Base-by-base conservation (phyloP, 2,888 invertebrate genomes). In the Acronicta leporina region DNA sequence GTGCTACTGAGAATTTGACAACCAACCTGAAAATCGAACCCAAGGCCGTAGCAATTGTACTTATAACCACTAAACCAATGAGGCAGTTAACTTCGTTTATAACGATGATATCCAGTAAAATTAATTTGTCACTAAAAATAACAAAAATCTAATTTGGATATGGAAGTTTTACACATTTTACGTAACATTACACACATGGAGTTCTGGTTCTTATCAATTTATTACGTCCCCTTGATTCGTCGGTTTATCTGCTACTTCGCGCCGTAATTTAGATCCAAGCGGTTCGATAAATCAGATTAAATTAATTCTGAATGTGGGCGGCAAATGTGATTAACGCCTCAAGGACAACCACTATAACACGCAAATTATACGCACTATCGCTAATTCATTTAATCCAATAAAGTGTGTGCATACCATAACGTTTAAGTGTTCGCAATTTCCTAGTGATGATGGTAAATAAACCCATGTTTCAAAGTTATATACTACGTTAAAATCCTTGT, bases 131-230 rank as follows among this genome's bases (percentile, higher is more conserved):
- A 20, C 20, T 3, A 20, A 20, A 3, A 20, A 20, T 50, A 49
- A 44, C 41, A 33, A 59, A 65, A 52, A 20, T 43, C 47, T 51
- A 68, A 68, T 71, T 54, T 55, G 48, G 38, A 35, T 38, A 20
- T 2, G 20, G 2, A 20, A 3, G 20, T 4, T 4, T 25, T 42
- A 40, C 48, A 55, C 54, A 42, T 55, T 49, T 55, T 67, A 46
- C 45, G 35, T 13, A 44, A 57, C 46, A 54, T 59, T 59, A 55
- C 50, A 55, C 54, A 53, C 43, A 49, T 38, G 53, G 30, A n/a
- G 25, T 49, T 55, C 45, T 56, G 61, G 49, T 13, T 64, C 61
- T 50, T 61, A 61, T 65, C 65, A 69, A 58, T 20, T 41, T 64
- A 53, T 63, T 49, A 60, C 45, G 43, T 52, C 38, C 43, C 51